Conservation (phyloP, 2,797 vertebrate genomes). For the Poecilia gillii region DNA sequence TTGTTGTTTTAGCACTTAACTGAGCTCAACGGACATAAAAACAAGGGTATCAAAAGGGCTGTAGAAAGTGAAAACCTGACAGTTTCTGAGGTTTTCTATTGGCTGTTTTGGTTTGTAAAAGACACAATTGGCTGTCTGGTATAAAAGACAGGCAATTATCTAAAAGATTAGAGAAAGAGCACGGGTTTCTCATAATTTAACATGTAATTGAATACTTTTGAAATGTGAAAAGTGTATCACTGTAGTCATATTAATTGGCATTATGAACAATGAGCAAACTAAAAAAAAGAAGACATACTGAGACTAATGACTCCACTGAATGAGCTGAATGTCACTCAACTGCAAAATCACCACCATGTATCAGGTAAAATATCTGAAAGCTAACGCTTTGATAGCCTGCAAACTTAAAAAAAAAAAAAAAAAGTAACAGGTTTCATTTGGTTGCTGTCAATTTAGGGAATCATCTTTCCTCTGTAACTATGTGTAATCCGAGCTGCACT, state of each 20-base stretch:
- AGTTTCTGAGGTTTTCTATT: conserved; percentile 39
- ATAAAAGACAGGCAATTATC: conserved; percentile 14
- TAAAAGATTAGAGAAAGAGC: conserved; percentile 46
- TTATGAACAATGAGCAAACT: background rate
- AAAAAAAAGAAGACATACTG: background rate
- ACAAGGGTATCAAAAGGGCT: too few relatives aligned
- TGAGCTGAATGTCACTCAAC: background rate
- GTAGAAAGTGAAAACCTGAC: conserved; percentile 42
- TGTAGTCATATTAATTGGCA: background rate
- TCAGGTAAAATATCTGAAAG: background rate
- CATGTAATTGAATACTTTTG: background rate
- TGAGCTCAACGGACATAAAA: too few relatives aligned
- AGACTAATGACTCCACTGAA: background rate
- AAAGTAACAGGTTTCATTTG: background rate
- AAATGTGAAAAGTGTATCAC: background rate
- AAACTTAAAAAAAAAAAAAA: background rate
- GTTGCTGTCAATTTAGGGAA: background rate
- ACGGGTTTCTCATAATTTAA: conserved; percentile 10
- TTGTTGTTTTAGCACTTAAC: background rate
- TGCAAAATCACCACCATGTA: background rate
- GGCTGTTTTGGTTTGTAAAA: conserved; percentile 34
- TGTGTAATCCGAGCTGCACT: background rate
- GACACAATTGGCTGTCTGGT: conserved; percentile 37
- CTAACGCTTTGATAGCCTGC: background rate
- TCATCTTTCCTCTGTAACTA: background rate